A percentile compares a stretch with the other conserved stretches of the same genome.
Conservation (phyloP, 2,888 invertebrate genomes). For the Nephrocerus scutellatus region DNA sequence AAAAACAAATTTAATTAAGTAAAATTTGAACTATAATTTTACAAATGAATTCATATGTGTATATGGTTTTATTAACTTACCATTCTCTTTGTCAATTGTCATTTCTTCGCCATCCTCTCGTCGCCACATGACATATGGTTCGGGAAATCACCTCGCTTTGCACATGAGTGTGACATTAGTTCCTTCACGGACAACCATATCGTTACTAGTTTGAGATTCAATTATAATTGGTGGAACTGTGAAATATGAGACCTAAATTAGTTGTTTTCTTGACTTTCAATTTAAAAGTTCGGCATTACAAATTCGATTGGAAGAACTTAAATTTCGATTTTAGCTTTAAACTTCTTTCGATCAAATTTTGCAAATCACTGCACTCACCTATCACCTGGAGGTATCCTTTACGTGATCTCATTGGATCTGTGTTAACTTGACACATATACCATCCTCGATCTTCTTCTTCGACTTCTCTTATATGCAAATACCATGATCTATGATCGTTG, state of each 20-base stretch:
- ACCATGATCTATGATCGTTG: conserved; percentile 89
- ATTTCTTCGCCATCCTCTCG: conserved; percentile 84
- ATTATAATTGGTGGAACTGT: conserved; percentile 87
- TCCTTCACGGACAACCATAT: conserved; percentile 85
- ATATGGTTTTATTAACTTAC: conserved; percentile 52
- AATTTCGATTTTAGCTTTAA: no score
- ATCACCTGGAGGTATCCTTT: conserved; percentile 88
- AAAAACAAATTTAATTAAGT: conserved; percentile 2
- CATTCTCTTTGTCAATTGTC: conserved; percentile 80
- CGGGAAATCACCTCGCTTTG: conserved; percentile 81
- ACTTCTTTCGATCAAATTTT: no score
- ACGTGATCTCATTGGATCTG: conserved; percentile 86
- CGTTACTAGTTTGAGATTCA: conserved; percentile 82
- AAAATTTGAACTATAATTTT: no score
- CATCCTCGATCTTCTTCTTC: conserved; percentile 83
- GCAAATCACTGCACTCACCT: conserved; percentile 62
- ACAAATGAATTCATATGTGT: no score
- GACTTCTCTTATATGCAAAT: conserved; percentile 79
- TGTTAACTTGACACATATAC: conserved; percentile 91
- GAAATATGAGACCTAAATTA: conserved; percentile 14
- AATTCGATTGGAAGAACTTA: no score
- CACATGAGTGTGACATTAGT: conserved; percentile 82
- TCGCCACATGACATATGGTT: conserved; percentile 89
- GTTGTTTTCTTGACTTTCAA: not conserved
- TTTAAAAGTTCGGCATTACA: no score